Percentiles rank a stretch among this genome's conserved stretches.
phyloP scores from a whole-genome alignment of 2,888 invertebrate genomes.

The Erebia aethiops region DNA sequence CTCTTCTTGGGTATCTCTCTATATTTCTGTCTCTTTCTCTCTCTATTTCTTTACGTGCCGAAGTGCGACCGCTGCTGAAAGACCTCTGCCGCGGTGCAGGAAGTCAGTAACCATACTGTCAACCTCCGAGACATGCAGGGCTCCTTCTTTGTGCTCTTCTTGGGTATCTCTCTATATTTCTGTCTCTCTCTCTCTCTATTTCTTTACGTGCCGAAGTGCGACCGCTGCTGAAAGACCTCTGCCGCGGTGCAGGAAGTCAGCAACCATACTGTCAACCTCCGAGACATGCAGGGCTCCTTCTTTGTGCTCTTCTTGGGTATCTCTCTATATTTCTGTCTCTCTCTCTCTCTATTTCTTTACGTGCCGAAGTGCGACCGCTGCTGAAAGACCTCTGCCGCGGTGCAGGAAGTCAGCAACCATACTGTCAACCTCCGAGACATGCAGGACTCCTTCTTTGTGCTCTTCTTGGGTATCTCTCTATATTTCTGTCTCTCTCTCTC shows the following conservation, averaged over 20 bases:
- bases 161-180: conserved; percentile 80
- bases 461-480: conserved; percentile 86
- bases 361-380: conserved; percentile 84
- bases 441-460: conserved; percentile 95
- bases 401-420: conserved; percentile 91
- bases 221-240: conserved; percentile 87
- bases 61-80: conserved; percentile 91
- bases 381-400: conserved; percentile 85
- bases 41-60: conserved; percentile 83
- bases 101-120: conserved; percentile 46
- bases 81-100: conserved; percentile 85
- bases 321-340: not conserved
- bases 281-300: conserved; percentile 97
- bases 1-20: conserved; percentile 84
- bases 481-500: too few relatives aligned
- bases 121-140: conserved; percentile 84
- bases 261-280: conserved; percentile 93
- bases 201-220: too few relatives aligned
- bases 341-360: too few relatives aligned
- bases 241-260: conserved; percentile 88
- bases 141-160: conserved; percentile 68
- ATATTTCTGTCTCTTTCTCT: too few relatives aligned
- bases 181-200: too few relatives aligned
- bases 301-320: conserved; percentile 91
- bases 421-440: conserved; percentile 95